These are phyloP conservation scores for Pachymerium ferrugineum DNA, from an alignment of 2,888 invertebrate species.

Conservation along the genomic window DNA sequence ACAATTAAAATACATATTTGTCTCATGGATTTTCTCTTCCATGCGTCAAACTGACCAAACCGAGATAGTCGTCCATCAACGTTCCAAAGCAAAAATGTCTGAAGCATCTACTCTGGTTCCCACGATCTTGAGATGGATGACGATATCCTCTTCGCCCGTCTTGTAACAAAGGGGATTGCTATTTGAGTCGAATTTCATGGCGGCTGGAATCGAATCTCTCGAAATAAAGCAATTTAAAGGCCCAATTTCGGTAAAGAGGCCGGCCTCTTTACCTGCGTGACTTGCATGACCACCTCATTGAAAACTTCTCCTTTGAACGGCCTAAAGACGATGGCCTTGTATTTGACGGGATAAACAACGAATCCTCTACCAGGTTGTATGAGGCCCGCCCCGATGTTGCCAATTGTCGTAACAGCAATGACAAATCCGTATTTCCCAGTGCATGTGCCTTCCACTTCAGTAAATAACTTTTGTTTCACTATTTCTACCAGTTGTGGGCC, in stretches of 20 bases:
- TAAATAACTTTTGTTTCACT: constrained; percentile 94
- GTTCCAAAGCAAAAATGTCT: background rate
- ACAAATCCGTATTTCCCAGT: constrained; percentile 95
- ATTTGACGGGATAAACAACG: constrained; percentile 97
- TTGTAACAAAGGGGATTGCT: constrained; percentile 97
- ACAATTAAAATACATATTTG: no score
- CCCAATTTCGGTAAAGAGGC: constrained; percentile 99
- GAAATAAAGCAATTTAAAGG: constrained; percentile 98
- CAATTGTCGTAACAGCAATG: constrained; percentile 98
- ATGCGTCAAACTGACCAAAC: background rate
- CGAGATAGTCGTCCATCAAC: background rate
- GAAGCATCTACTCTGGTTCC: background rate
- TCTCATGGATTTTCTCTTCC: no score
- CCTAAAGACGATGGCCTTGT: constrained; percentile 97
- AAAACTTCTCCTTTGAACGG: constrained; percentile 99
- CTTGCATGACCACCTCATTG: constrained; percentile 97
- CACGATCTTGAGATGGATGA: background rate
- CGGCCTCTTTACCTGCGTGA: constrained; percentile 82
- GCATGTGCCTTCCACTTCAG: constrained; percentile 98
- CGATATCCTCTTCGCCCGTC: constrained; percentile 77
- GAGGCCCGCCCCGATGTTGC: constrained; percentile 94
- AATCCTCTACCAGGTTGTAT: constrained; percentile 98
- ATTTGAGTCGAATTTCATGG: constrained; percentile 99
- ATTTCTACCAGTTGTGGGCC: constrained; percentile 95
- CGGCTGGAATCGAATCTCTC: constrained; percentile 86